Conservation (phyloP, 2,888 invertebrate genomes). For the Trachelus stipa region DNA sequence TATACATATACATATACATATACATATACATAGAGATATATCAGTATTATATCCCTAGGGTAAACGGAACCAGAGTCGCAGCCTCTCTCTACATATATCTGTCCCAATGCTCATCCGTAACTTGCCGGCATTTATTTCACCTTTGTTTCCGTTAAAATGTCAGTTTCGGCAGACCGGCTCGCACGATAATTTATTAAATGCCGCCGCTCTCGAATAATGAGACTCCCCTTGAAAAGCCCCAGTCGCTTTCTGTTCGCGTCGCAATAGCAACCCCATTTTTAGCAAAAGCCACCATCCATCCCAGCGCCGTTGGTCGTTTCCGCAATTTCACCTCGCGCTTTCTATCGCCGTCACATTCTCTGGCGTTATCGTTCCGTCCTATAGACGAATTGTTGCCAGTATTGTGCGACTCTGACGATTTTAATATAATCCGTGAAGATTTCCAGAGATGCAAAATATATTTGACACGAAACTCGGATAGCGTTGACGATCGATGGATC, state of each 20-base stretch:
- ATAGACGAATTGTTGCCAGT: not conserved
- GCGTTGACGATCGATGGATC: not conserved
- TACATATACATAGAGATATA: not conserved
- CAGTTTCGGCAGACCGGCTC: conserved; percentile 33
- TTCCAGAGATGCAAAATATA: not conserved
- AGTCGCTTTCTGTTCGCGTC: not conserved
- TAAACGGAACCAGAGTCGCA: not conserved
- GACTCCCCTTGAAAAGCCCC: not conserved
- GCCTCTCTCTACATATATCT: not conserved
- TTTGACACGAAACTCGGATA: not conserved
- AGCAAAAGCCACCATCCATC: not conserved
- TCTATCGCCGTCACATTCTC: not conserved
- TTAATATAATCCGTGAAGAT: not conserved
- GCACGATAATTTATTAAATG: conserved; percentile 42
- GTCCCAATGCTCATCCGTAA: not conserved
- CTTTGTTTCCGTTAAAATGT: conserved; percentile 36
- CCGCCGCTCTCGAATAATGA: conserved; percentile 21
- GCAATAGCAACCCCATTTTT: not conserved
- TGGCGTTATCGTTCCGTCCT: not conserved
- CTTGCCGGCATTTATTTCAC: conserved; percentile 33
- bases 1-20: not conserved
- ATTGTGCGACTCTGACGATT: not conserved
- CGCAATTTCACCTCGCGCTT: not conserved
- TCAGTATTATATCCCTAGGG: not conserved
- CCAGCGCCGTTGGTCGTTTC: not conserved